Evolutionary conservation across 2,797 vertebrate genomes (phyloP), one percentile per base, ranked within the genome.

Genomic region (Bovichtus diacanthus): DNA sequence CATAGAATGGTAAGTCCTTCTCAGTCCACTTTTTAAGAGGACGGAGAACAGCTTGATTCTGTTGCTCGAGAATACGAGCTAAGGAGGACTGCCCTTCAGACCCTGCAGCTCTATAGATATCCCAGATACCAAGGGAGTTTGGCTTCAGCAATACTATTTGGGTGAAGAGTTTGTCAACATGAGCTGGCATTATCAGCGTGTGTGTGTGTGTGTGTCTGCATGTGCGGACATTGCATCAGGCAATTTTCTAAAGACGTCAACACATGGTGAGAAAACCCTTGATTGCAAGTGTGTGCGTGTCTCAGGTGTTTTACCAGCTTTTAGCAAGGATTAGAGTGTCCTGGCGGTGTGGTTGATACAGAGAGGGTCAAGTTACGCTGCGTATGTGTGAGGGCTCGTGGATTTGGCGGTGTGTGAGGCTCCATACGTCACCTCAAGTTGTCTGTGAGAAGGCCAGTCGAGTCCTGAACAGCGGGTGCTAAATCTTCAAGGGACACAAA

Each of bases 51-150:
- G 63, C 60, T 73, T 76, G 73, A 67, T 50, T 80, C 29, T 6
- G 63, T 62, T 74, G 61, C 51, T 79, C 0, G 9, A 53, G 70
- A 67, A 53, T 46, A 43, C 16, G 39, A 84, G 71, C 55, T 79
- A 73, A 84, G 80, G 81, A 76, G 63, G 59, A 46, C 61, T 76
- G 76, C 74, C 43, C 83, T 80, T 76, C 49, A 69, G 87, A 71
- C 81, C 78, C 18, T 21, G 41, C 60, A 61, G 88, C 80, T 75
- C 78, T 82, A 59, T 72, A 86, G 81, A 86, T 81, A 87, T 85
- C 82, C 70, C 65, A 84, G 66, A 90, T 79, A 72, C 75, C 79
- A 71, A 41, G 56, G 63, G 80, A 85, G 64, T 87, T 86, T 80
- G 81, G 61, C 74, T 76, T 53, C 72, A 44, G 59, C 38, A 50